These are phyloP conservation scores for Drosophila kanekoi DNA, from an alignment of 2,888 invertebrate genomes.

Conservation along the genomic window DNA sequence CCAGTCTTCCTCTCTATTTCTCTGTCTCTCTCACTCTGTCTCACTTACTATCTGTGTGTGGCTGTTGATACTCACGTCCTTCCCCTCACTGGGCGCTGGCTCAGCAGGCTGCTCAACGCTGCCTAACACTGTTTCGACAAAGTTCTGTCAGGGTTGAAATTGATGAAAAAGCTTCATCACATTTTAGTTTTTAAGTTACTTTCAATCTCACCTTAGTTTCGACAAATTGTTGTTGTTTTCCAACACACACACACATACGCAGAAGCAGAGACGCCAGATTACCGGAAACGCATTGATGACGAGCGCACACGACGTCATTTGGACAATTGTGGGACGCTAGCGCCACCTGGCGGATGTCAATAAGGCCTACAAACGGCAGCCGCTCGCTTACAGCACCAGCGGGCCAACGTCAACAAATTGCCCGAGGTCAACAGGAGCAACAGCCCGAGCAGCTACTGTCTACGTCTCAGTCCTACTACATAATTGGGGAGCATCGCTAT, in stretches of 20 bases:
- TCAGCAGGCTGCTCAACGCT: slow-evolving; percentile 43
- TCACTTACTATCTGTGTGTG: neutral
- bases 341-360: slow-evolving; percentile 55
- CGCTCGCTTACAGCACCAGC: slow-evolving; percentile 57
- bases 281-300: slow-evolving; percentile 52
- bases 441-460: slow-evolving; percentile 26
- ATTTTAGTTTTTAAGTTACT: slow-evolving; percentile 77
- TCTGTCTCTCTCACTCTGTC: neutral
- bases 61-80: slow-evolving; percentile 2
- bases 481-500: slow-evolving; percentile 56
- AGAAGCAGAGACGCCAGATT: slow-evolving; percentile 47
- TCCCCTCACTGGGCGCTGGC: slow-evolving; percentile 15
- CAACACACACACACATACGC: slow-evolving; percentile 46
- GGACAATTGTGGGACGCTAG: slow-evolving; percentile 45
- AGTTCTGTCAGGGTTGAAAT: slow-evolving; percentile 50
- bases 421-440: slow-evolving; percentile 43
- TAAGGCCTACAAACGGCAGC: slow-evolving; percentile 60
- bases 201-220: slow-evolving; percentile 63
- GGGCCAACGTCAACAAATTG: slow-evolving; percentile 28
- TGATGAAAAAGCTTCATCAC: slow-evolving; percentile 42
- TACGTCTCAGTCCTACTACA: slow-evolving; percentile 35
- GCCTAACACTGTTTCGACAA: slow-evolving; percentile 28
- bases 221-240: slow-evolving; percentile 71
- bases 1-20: neutral
- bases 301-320: slow-evolving; percentile 34